phyloP scores from a whole-genome alignment of 2,888 invertebrate species.

The Agriopis aurantiaria region DNA sequence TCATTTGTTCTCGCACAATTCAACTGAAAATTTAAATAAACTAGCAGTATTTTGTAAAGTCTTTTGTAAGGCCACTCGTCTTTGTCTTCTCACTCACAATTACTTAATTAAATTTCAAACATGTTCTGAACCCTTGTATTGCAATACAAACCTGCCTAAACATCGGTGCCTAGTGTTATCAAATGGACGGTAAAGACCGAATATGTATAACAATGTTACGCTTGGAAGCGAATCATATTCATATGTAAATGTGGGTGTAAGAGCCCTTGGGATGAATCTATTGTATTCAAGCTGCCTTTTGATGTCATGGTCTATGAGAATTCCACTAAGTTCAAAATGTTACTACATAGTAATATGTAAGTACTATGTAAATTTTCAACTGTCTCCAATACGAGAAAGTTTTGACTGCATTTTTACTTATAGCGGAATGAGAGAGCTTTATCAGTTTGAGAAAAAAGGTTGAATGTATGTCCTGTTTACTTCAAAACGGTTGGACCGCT shows the following conservation, averaged over 20 bases:
- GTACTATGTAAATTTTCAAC: neutral
- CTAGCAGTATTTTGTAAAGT: too few relatives aligned
- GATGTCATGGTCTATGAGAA: conserved; percentile 36
- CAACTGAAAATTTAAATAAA: too few relatives aligned
- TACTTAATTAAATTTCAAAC: conserved; percentile 5
- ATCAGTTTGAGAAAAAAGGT: too few relatives aligned
- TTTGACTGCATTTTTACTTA: too few relatives aligned
- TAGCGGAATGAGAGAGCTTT: too few relatives aligned
- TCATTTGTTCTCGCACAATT: too few relatives aligned
- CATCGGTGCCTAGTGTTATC: conserved; percentile 30
- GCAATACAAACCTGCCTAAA: conserved; percentile 25
- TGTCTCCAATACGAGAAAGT: neutral
- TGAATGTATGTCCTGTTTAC: too few relatives aligned
- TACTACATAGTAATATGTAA: neutral
- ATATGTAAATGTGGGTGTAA: conserved; percentile 59
- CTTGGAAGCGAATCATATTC: conserved; percentile 58
- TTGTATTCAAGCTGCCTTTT: conserved; percentile 42
- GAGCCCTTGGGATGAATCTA: conserved; percentile 32
- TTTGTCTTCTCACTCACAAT: neutral
- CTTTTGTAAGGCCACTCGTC: neutral
- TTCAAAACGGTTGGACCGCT: too few relatives aligned
- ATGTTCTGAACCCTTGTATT: conserved; percentile 19
- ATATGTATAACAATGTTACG: conserved; percentile 45
- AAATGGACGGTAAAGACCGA: conserved; percentile 54
- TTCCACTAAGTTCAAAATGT: conserved; percentile 13